Percentiles rank a stretch among this genome's conserved stretches.
phyloP scores from a whole-genome alignment of 2,888 invertebrate species.

The Pyrrhosoma nymphula region DNA sequence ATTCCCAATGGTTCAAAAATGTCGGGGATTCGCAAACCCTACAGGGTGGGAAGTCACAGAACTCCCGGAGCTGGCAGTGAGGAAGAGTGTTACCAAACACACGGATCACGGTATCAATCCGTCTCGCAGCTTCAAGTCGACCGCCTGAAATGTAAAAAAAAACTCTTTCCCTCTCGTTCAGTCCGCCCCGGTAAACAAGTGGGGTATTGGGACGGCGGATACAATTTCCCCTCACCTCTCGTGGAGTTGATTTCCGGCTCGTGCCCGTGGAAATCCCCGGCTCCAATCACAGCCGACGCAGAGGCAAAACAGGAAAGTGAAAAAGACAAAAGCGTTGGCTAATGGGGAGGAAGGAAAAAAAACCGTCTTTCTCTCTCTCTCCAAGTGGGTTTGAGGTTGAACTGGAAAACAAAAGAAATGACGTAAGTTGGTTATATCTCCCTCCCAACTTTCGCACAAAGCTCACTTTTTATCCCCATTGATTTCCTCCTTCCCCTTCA shows the following conservation, averaged over 20 bases:
- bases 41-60: no score
- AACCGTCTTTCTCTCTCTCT: background rate
- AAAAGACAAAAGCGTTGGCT: background rate
- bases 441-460: no score
- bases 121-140: background rate
- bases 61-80: no score
- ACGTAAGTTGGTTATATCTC: no score
- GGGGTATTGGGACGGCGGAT: background rate
- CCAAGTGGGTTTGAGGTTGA: background rate
- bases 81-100: background rate
- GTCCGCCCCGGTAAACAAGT: background rate
- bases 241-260: slow-evolving; percentile 16
- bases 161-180: background rate
- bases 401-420: no score
- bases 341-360: background rate
- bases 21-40: no score
- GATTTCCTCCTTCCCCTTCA: background rate
- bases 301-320: background rate
- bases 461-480: no score
- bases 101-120: background rate
- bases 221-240: background rate
- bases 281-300: background rate
- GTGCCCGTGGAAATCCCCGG: background rate
- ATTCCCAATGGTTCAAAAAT: no score
- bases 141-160: background rate